Conservation (phyloP, 1,140 invertebrate species). For the Bombus soroeensis region DNA sequence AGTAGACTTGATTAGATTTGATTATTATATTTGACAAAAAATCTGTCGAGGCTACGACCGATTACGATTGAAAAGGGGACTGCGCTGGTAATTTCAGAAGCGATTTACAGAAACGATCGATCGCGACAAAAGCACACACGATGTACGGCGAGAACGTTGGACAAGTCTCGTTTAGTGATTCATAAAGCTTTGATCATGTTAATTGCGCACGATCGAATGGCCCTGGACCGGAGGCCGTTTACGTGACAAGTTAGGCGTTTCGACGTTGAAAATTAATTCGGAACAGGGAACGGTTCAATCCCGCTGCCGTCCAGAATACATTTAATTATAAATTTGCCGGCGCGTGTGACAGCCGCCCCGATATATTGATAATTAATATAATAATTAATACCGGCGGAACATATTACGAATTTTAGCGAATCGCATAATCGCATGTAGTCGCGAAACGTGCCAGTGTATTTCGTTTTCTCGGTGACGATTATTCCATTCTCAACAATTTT, state of each 20-base stretch:
- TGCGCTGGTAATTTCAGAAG: background rate
- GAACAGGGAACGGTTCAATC: background rate
- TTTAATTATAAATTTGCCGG: slow-evolving; percentile 48
- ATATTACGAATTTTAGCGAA: slow-evolving; percentile 10
- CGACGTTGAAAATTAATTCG: slow-evolving; percentile 46
- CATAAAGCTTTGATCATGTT: slow-evolving; percentile 51
- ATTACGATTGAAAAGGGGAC: too few species aligned
- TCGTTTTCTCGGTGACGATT: background rate
- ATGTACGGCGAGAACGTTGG: background rate
- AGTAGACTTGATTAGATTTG: background rate
- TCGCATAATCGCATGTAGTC: background rate
- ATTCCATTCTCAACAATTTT: background rate
- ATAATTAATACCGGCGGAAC: slow-evolving; percentile 33
- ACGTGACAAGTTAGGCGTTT: slow-evolving; percentile 37
- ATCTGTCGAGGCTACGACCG: background rate
- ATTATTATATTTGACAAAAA: background rate
- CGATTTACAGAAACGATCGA: background rate
- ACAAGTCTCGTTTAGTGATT: slow-evolving; percentile 10
- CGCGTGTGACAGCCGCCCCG: background rate
- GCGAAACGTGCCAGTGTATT: background rate
- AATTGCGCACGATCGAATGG: slow-evolving; percentile 36
- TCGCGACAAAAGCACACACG: background rate
- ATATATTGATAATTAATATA: slow-evolving; percentile 40
- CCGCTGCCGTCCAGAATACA: background rate
- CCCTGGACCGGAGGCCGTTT: background rate